Evolutionary conservation across 1,140 invertebrate genomes (phyloP).

Genomic region (Galleria mellonella): DNA sequence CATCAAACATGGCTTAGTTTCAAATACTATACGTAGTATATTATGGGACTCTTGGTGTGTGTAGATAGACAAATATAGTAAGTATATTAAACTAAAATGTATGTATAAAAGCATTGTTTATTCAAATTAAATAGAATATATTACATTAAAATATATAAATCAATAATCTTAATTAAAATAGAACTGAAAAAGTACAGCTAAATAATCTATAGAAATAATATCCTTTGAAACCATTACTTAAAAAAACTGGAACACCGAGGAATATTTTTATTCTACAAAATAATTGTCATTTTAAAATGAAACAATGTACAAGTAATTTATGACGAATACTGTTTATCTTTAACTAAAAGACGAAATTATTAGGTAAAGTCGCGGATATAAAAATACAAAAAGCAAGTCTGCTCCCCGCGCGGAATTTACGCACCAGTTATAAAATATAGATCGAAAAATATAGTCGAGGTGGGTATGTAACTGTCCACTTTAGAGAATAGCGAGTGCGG

Average conservation of each 20-base stretch:
- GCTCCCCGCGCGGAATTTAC: conserved; percentile 34
- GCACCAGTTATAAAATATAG: conserved; percentile 58
- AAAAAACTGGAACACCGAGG: conserved; percentile 43
- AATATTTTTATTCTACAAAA: conserved; percentile 46
- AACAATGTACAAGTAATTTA: conserved; percentile 30
- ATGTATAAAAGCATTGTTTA: conserved; percentile 70
- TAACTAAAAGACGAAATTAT: conserved; percentile 15
- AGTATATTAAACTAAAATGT: not conserved
- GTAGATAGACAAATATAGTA: too few species aligned
- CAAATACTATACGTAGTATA: too few species aligned
- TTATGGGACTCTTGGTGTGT: too few species aligned
- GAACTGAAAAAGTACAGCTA: conserved; percentile 69
- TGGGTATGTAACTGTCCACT: conserved; percentile 24
- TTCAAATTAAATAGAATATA: conserved; percentile 74
- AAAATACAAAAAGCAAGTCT: conserved; percentile 72
- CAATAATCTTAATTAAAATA: conserved; percentile 69
- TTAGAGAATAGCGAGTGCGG: conserved; percentile 4
- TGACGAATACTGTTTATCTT: conserved; percentile 28
- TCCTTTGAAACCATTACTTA: conserved; percentile 53
- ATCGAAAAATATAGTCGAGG: conserved; percentile 65
- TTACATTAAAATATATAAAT: conserved; percentile 72
- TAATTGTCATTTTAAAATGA: conserved; percentile 31
- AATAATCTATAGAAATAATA: conserved; percentile 66
- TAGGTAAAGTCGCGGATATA: conserved; percentile 50
- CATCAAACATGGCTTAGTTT: too few species aligned